phyloP scores from a whole-genome alignment of 2,113 vertebrate species.

The mouse (Mus musculus) region DNA sequence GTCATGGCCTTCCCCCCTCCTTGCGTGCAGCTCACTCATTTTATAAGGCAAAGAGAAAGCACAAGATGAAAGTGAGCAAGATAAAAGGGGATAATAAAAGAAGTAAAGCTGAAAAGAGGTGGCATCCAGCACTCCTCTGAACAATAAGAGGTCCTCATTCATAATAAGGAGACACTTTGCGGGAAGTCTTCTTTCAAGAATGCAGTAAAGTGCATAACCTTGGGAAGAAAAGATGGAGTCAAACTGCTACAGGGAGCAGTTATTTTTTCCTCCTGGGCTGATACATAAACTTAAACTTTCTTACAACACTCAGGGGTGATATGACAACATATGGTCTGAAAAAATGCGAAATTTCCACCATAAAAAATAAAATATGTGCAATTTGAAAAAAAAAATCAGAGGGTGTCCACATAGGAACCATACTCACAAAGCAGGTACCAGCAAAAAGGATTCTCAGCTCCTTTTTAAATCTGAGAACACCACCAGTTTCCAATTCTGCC shows the following conservation, averaged over 20 bases:
- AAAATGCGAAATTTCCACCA: neutral
- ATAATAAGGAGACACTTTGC: constrained; percentile 73
- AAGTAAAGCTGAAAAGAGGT: constrained; percentile 75
- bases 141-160: constrained; percentile 76
- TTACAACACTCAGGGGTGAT: neutral
- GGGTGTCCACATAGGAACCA: neutral
- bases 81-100: constrained; percentile 82
- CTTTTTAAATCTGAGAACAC: constrained; percentile 30
- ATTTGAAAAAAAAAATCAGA: constrained; percentile 6
- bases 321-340: constrained; percentile 16
- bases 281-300: constrained; percentile 57
- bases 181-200: constrained; percentile 76
- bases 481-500: constrained; percentile 1
- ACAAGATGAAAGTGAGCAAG: constrained; percentile 78
- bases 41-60: constrained; percentile 76
- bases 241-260: constrained; percentile 44
- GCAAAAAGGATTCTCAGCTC: neutral
- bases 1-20: constrained; percentile 62
- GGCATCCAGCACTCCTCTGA: constrained; percentile 69
- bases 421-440: neutral
- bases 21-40: constrained; percentile 72
- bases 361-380: neutral
- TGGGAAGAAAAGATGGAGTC: constrained; percentile 75
- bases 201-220: constrained; percentile 65
- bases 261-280: constrained; percentile 63